Base-by-base conservation (phyloP, 2,888 invertebrate species). In the Callinectes sapidus region DNA sequence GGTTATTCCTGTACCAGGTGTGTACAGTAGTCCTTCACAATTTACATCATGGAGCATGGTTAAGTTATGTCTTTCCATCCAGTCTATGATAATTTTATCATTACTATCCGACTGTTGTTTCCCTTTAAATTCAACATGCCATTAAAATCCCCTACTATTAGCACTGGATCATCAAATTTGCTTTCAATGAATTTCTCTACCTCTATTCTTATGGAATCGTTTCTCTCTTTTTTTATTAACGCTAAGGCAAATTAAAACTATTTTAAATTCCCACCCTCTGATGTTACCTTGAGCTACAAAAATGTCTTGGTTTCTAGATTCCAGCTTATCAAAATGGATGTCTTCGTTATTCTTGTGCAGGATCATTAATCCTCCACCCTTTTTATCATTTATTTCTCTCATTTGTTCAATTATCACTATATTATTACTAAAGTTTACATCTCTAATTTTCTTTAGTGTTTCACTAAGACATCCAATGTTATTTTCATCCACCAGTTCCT, bases 341-440 rank as follows among this genome's bases (percentile, higher is more conserved):
- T 77, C 77, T 32, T 77, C 23, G 23, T 77, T 77, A 77, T 77
- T 77, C 77, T 77, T 77, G 23, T 77, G 13, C 23, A 77, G 23
- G 23, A 77, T 77, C 77, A 77, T 77, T 8, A 77, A 77, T 23
- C 77, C 77, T 77, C 77, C 77, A 77, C 77, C 77, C 0, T 77
- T 77, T 18, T 77, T 77, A 77, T 77, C 77, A 6, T 28, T 77
- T 28, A 77, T 77, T 77, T 77, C 77, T 23, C 77, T 77, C 77
- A 77, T 77, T 23, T 77, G 77, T 77, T 77, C 77, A 18, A 8
- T 77, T 77, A 77, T 77, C 23, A 77, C 77, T 8, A 54, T 13
- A 77, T 77, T n/a, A 10, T 77, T 77, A 77, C 77, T 28, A 18
- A 77, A 77, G 77, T 77, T 77, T n/a, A 28, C 28, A 77, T 23